Evolutionary conservation across 2,888 invertebrate species (phyloP).

Genomic region (Rhaphigaster nebulosa): DNA sequence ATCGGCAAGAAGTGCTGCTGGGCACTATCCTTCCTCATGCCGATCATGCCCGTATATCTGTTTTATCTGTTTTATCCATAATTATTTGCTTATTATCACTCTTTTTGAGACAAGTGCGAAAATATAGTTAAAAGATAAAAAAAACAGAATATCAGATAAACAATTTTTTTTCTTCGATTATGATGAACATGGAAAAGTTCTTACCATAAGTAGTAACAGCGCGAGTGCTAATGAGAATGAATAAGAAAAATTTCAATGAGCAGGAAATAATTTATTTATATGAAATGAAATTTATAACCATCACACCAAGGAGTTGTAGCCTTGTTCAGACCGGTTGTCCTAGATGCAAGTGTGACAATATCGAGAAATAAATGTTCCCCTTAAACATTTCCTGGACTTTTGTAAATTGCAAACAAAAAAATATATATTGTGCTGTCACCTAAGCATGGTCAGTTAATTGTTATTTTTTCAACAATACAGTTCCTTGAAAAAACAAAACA

Average conservation of each 20-base stretch:
- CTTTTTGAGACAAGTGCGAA: too few relatives aligned
- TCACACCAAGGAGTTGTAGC: background rate
- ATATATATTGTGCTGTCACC: background rate
- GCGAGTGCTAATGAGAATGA: background rate
- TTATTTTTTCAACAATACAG: too few relatives aligned
- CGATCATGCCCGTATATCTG: too few relatives aligned
- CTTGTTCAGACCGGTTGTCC: slow-evolving; percentile 39
- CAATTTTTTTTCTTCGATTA: background rate
- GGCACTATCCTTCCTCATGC: too few relatives aligned
- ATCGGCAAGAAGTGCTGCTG: too few relatives aligned
- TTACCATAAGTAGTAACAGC: background rate
- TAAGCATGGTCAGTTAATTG: background rate
- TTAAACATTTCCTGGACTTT: slow-evolving; percentile 20
- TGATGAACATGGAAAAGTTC: background rate
- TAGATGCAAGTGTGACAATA: slow-evolving; percentile 42
- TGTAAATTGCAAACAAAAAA: background rate
- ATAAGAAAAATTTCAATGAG: background rate
- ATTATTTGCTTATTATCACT: too few relatives aligned
- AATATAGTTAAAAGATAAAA: too few relatives aligned
- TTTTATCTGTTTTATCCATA: too few relatives aligned
- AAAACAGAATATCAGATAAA: background rate
- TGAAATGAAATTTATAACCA: slow-evolving; percentile 21
- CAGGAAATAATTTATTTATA: slow-evolving; percentile 42
- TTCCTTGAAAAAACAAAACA: too few relatives aligned
- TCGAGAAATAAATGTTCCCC: slow-evolving; percentile 33